Conservation (phyloP, 1,140 invertebrate species). For the Pteromalus puparum region DNA sequence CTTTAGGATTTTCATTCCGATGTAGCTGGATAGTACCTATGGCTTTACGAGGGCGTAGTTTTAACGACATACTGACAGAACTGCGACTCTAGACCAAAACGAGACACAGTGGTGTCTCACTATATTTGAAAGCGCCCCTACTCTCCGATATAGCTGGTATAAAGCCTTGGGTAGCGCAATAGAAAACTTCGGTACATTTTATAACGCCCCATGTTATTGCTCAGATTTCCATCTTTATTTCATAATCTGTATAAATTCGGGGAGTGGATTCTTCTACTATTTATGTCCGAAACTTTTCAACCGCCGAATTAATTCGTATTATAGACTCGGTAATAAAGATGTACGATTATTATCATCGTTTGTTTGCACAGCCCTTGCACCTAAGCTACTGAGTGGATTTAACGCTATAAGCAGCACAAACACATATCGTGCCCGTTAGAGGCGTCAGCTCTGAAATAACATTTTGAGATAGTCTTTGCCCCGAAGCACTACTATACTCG, state of each 20-base stretch:
- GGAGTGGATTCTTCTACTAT: no score
- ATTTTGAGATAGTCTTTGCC: no score
- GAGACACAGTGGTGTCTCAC: neutral
- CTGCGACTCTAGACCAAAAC: neutral
- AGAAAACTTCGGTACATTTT: slow-evolving; percentile 47
- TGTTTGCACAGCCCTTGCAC: neutral
- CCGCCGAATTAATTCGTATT: neutral
- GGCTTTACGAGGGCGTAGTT: slow-evolving; percentile 27
- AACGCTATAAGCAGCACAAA: no score
- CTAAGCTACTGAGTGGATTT: no score
- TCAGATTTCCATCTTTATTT: neutral
- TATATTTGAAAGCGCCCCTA: slow-evolving; percentile 6
- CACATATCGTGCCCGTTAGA: no score
- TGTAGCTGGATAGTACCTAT: neutral
- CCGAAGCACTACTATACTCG: no score
- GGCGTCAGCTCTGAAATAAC: no score
- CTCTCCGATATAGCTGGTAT: neutral
- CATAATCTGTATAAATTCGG: neutral
- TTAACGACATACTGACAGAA: slow-evolving; percentile 24
- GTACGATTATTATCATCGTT: neutral
- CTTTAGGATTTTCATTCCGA: neutral
- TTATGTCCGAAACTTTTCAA: no score
- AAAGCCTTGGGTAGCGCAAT: slow-evolving; percentile 27
- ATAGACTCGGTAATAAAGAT: neutral
- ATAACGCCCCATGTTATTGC: slow-evolving; percentile 28